Percentiles rank a stretch among this genome's conserved stretches.
phyloP scores from a whole-genome alignment of 2,888 invertebrate genomes.

The Torymus tubicola region DNA sequence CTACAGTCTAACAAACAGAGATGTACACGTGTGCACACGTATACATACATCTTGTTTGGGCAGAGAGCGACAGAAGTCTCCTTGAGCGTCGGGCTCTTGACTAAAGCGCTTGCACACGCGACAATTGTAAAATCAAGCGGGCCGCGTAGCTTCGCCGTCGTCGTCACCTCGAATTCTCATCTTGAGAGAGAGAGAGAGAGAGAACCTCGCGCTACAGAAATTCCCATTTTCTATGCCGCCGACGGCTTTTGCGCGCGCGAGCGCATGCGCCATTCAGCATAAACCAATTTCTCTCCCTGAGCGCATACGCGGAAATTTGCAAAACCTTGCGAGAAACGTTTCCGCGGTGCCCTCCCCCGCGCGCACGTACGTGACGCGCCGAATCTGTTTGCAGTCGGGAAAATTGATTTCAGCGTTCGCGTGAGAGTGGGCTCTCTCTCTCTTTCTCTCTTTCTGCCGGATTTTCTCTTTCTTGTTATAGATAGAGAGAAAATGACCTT shows the following conservation, averaged over 20 bases:
- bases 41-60: no score
- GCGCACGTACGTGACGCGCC: slow-evolving; percentile 6
- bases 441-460: no score
- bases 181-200: background rate
- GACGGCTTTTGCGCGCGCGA: background rate
- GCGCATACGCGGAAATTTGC: slow-evolving; percentile 22
- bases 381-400: slow-evolving; percentile 28
- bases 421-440: no score
- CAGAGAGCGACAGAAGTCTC: background rate
- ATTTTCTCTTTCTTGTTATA: no score
- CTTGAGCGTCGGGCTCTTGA: background rate
- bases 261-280: no score
- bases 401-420: slow-evolving; percentile 19
- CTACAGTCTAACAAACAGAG: no score
- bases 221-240: background rate
- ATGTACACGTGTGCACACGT: no score
- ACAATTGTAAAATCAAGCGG: slow-evolving; percentile 39
- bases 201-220: background rate
- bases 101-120: background rate
- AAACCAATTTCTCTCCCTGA: no score
- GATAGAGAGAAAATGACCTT: no score
- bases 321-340: background rate
- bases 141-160: background rate
- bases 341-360: no score
- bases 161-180: slow-evolving; percentile 10